Evolutionary conservation across 2,113 vertebrate genomes (phyloP), one percentile per base, ranked within the genome.

Genomic region (Seriola aureovittata): DNA sequence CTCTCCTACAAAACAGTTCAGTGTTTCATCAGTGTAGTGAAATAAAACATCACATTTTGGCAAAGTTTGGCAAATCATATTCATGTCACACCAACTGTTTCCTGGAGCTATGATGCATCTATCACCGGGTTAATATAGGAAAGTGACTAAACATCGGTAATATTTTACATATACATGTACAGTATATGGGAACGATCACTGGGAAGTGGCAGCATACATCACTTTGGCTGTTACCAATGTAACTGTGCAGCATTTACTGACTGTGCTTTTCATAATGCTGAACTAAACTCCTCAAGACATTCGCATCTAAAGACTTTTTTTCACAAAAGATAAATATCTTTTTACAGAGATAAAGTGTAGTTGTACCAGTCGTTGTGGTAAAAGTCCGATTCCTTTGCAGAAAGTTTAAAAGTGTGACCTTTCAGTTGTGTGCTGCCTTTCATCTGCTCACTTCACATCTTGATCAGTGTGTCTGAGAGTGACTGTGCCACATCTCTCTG

Each of bases 381-480:
- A 55, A 80, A 60, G 21, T 9, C 38, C 54, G 23, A 25, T 78
- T 52, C 66, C 2, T 78, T 38, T 57, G 5, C 5, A 1, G 7
- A 42, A 71, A 67, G 50, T 32, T 63, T 70, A 10, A 84, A 75
- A 83, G 48, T 63, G 25, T 76, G 54, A 76, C 48, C 75, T 84
- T 81, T 82, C 55, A 55, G 13, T 70, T 58, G 5, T 58, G 5
- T 9, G 46, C 13, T 75, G 62, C 52, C 48, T 88, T 75, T 73
- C 38, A 76, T 79, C 50, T 42, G 13, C 36, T 74, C 25, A 52
- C 29, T 48, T 75, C 60, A 44, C 32, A 71, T 78, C 59, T 73
- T 58, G 40, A 54, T 66, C 40, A 29, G 1, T 3, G n/a, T 38
- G 17, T 72, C 67, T 67, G 58, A 65, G 67, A 40, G 4, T 77